phyloP scores from a whole-genome alignment of 1,140 invertebrate species.

The Drosophila nigromelanica region DNA sequence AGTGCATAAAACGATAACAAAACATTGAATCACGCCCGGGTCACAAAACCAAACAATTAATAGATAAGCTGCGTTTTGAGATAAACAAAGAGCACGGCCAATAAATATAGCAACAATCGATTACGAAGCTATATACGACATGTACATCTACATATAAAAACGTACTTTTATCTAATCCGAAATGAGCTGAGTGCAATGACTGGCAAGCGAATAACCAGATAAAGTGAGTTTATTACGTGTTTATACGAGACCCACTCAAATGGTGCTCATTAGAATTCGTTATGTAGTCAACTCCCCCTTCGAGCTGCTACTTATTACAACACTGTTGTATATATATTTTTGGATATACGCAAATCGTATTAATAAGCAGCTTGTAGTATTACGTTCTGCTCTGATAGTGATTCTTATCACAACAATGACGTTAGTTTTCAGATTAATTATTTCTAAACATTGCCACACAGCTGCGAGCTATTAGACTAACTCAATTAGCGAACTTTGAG shows the following conservation, averaged over 20 bases:
- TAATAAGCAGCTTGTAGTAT: constrained; percentile 34
- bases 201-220: constrained; percentile 32
- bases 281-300: neutral
- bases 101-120: constrained; percentile 40
- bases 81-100: constrained; percentile 22
- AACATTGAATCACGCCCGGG: constrained; percentile 34
- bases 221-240: constrained; percentile 46
- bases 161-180: constrained; percentile 45
- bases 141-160: constrained; percentile 7
- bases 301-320: constrained; percentile 5
- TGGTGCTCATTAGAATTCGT: constrained; percentile 10
- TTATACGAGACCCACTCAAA: constrained; percentile 30
- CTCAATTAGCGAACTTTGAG: constrained; percentile 37
- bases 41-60: constrained; percentile 41
- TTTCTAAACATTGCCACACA: constrained; percentile 33
- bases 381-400: neutral
- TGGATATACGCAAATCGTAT: constrained; percentile 11
- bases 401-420: constrained; percentile 45
- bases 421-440: constrained; percentile 42
- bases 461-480: constrained; percentile 18
- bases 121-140: constrained; percentile 18
- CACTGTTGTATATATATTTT: neutral
- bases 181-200: constrained; percentile 39
- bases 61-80: constrained; percentile 38
- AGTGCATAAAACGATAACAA: constrained; percentile 8